phyloP scores from a whole-genome alignment of 2,888 invertebrate genomes.

The Eristalis intricaria region DNA sequence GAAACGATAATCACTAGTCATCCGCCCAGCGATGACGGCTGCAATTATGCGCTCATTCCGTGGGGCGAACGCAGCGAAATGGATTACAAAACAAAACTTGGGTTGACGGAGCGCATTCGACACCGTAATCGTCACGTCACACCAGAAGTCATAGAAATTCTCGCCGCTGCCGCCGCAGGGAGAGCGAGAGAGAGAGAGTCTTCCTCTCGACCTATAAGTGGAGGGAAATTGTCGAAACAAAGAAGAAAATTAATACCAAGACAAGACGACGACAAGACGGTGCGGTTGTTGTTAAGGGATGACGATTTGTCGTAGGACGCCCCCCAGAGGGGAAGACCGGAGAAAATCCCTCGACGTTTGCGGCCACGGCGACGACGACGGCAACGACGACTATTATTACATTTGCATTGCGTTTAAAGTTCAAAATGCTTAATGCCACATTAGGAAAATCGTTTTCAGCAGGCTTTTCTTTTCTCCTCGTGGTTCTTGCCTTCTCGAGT shows the following conservation, averaged over 20 bases:
- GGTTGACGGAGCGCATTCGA: conserved; percentile 63
- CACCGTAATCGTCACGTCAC: conserved; percentile 46
- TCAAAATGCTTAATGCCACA: conserved; percentile 58
- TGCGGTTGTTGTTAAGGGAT: neutral
- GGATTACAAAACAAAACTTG: conserved; percentile 32
- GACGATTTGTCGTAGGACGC: neutral
- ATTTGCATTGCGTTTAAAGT: conserved; percentile 57
- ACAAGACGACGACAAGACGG: neutral
- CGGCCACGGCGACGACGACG: neutral
- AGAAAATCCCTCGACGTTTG: conserved; percentile 39
- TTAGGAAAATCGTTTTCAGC: conserved; percentile 54
- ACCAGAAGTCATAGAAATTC: conserved; percentile 64
- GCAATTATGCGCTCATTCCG: conserved; percentile 22
- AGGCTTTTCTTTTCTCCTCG: conserved; percentile 24
- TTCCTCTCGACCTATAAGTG: conserved; percentile 12
- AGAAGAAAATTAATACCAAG: conserved; percentile 55
- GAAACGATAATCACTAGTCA: conserved; percentile 40
- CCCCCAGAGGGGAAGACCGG: conserved; percentile 2
- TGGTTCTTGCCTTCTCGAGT: conserved; percentile 9
- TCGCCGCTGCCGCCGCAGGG: conserved; percentile 30
- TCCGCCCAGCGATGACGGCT: neutral
- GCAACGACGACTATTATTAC: conserved; percentile 43
- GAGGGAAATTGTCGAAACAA: conserved; percentile 36
- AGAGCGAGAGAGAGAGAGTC: neutral
- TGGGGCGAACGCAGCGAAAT: conserved; percentile 7